These are phyloP conservation scores for Cettia cetti DNA, from an alignment of 2,113 vertebrate species.

Conservation along the genomic window DNA sequence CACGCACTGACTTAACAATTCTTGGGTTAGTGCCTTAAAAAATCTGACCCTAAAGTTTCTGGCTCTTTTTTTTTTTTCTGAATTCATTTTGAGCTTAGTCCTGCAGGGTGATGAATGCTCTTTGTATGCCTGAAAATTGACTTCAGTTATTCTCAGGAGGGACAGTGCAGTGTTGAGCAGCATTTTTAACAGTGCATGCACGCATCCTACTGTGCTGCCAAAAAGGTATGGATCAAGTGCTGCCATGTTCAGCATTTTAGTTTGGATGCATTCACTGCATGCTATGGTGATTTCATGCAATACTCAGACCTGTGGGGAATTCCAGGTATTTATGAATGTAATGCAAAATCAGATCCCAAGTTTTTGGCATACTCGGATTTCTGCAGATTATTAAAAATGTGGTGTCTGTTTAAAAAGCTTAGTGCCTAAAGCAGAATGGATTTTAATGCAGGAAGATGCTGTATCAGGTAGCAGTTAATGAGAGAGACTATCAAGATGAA, in stretches of 20 bases:
- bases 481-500: background rate
- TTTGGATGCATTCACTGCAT: background rate
- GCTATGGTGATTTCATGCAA: fast-evolving
- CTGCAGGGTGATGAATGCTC: background rate
- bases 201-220: background rate
- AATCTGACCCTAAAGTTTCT: background rate
- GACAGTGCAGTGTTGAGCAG: background rate
- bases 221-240: background rate
- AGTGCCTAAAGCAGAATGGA: background rate
- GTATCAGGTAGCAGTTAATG: background rate
- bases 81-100: background rate
- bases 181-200: background rate
- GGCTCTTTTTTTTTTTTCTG: background rate
- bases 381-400: background rate
- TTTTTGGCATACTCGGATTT: background rate
- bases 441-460: background rate
- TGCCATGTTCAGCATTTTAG: background rate
- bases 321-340: background rate
- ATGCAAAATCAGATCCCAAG: background rate
- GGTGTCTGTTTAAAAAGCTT: background rate
- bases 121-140: background rate
- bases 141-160: background rate
- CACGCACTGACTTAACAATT: background rate
- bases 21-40: background rate
- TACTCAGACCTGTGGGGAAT: background rate